phyloP scores from a whole-genome alignment of 2,113 vertebrate species.

The Ivindomyrus marchei region DNA sequence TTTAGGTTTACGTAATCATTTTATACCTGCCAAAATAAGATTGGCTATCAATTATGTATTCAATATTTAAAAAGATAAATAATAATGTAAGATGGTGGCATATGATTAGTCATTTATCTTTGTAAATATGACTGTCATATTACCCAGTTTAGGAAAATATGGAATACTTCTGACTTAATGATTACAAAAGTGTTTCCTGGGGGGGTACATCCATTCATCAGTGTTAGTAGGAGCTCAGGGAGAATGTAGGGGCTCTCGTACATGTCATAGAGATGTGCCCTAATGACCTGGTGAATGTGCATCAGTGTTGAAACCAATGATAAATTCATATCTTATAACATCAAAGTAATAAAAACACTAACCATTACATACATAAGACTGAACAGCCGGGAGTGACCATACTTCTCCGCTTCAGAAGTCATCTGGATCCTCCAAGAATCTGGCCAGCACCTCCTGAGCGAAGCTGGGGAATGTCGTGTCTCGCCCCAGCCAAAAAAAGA shows the following conservation, averaged over 20 bases:
- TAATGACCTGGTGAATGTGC: not conserved
- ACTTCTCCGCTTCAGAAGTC: not conserved
- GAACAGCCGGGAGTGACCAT: not conserved
- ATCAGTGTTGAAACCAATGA: not conserved
- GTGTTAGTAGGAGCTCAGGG: not conserved
- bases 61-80: not conserved
- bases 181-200: not conserved
- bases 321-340: not conserved
- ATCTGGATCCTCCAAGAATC: not conserved
- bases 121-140: not conserved
- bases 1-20: not conserved
- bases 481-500: not conserved
- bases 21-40: not conserved
- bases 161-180: not conserved
- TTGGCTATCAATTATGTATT: not conserved
- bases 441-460: not conserved
- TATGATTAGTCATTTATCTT: not conserved
- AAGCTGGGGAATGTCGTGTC: not conserved
- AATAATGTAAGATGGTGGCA: not conserved
- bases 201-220: not conserved
- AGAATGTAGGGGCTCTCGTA: not conserved
- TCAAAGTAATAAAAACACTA: not conserved
- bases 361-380: not conserved
- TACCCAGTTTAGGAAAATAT: not conserved
- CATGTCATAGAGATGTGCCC: not conserved